Evolutionary conservation across 2,888 invertebrate genomes (phyloP).

Genomic region (Papilio gigon): DNA sequence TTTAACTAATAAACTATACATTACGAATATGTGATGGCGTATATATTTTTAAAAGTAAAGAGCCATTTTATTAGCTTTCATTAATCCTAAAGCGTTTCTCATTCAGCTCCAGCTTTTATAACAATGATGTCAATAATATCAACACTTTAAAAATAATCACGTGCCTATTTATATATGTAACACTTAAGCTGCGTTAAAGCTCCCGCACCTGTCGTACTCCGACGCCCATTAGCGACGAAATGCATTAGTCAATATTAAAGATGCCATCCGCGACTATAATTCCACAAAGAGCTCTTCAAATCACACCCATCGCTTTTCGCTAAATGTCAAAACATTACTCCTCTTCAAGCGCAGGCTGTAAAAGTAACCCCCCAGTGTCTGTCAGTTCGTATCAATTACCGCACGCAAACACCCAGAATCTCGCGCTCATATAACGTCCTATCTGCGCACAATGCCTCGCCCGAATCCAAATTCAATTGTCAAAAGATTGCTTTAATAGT

Average conservation of each 20-base stretch:
- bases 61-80: background rate
- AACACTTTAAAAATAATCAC: slow-evolving; percentile 25
- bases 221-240: slow-evolving; percentile 77
- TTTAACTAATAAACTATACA: background rate
- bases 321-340: slow-evolving; percentile 80
- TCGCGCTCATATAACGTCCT: slow-evolving; percentile 65
- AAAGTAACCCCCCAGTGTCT: slow-evolving; percentile 74
- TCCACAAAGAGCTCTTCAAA: slow-evolving; percentile 83
- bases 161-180: slow-evolving; percentile 18
- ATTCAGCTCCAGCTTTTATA: background rate
- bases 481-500: slow-evolving; percentile 79
- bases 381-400: slow-evolving; percentile 83
- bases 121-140: slow-evolving; percentile 14
- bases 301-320: slow-evolving; percentile 81
- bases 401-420: slow-evolving; percentile 78
- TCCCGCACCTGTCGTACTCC: slow-evolving; percentile 76
- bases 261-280: slow-evolving; percentile 79
- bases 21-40: background rate
- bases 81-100: background rate
- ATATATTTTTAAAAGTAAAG: background rate
- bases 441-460: slow-evolving; percentile 67
- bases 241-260: slow-evolving; percentile 83
- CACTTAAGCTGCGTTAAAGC: slow-evolving; percentile 55
- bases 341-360: slow-evolving; percentile 72
- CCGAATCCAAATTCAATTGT: slow-evolving; percentile 80